Base-by-base conservation (phyloP, 2,888 invertebrate genomes). In the Campoletis raptor region DNA sequence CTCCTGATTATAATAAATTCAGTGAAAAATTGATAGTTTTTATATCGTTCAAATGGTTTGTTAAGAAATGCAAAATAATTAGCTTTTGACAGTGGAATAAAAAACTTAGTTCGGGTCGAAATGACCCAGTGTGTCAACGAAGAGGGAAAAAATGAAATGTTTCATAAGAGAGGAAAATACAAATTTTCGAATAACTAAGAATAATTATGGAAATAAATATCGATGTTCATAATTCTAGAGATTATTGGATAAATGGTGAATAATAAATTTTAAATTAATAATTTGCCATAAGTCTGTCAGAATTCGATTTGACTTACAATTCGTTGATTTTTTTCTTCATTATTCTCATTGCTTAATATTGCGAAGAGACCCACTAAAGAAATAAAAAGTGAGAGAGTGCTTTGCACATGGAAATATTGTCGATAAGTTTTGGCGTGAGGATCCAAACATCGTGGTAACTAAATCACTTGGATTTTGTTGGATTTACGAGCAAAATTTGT, bases 371-470 rank as follows among this genome's bases (percentile, higher is more conserved):
- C 24, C 12, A 12, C 24, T 5, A 61, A 61, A 15, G 61, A 15
- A 30, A 30, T 9, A 54, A 54, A 54, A 5, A 61, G 24, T 24
- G 12, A 30, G 61, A 30, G 6, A 79, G 73, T 86, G 86, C 83
- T 89, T 85, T 66, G 82, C 61, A 24, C 40, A 36, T 36, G 85
- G 64, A 37, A 37, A 40, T 81, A 87, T 86, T 57, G 78, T 81
- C 81, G 88, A 87, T 85, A 81, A 80, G 84, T 89, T 86, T 80
- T 74, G 83, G 74, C 69, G 48, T 74, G 54, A 72, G 48, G 64
- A 74, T 69, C 79, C 82, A 89, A 88, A 89, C 89, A 89, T 80
- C 80, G 77, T 85, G 88, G 85, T 87, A 85, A 81, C 82, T 88
- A 86, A 84, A 88, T 88, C 88, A 69, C 72, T 83, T 84, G 54